Base-by-base conservation (phyloP, 1,140 invertebrate species). In the Bombus cullumanus region DNA sequence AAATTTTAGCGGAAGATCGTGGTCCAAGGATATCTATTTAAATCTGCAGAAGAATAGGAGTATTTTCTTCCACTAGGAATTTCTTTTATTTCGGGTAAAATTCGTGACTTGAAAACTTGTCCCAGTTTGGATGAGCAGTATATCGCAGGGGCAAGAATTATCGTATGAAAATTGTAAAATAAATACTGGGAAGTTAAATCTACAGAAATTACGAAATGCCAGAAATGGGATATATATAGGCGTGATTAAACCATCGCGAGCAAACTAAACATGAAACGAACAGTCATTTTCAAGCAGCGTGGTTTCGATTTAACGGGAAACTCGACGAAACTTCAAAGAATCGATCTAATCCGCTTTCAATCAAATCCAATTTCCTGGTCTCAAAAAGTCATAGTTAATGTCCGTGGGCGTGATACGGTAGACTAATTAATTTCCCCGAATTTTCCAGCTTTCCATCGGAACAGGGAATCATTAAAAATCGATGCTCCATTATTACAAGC, bases 341-440 rank as follows among this genome's bases (percentile, higher is more conserved):
- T 75, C 15, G 2, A 72, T 72, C 66, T 25, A 72, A 28, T n/a
- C 69, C 25, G 37, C 6, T 72, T 41, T n/a, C n/a, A 2, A 57
- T 57, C n/a, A 37, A 75, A 75, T 75, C 25, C 74, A 75, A 57
- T 75, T 37, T 57, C 47, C 22, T 31, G 2, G 12, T 0, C 22
- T 9, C 31, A 18, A 15, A 37, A 41, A 75, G 25, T 6, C 47
- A 18, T 75, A 57, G 57, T 75, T 75, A 75, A 57, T 57, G 25
- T 34, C 37, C 25, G 22, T 31, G 74, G 25, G 1, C 12, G 47
- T 37, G 9, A 25, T 18, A 57, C 12, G 15, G 12, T 22, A 15
- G 25, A 75, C 3, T 75, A 57, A 75, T 75, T 75, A 57, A 75
- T 57, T 57, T 57, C 34, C 22, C 10, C 47, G 34, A 75, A 75